Base-by-base conservation (phyloP, 2,113 vertebrate genomes). In the Notothenia coriiceps region DNA sequence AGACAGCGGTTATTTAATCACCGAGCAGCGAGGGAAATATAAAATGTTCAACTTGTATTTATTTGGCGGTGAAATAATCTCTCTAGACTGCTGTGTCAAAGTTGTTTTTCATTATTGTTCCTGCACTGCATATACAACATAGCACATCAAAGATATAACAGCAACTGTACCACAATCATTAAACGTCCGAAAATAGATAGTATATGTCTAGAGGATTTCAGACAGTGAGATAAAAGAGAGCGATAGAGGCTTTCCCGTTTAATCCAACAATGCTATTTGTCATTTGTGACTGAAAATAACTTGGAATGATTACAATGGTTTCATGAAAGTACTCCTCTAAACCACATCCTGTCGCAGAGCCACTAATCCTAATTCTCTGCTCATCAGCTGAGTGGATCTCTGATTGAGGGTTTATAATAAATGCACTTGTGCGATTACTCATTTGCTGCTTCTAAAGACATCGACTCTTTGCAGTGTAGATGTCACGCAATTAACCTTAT, bases 381-480 rank as follows among this genome's bases (percentile, higher is more conserved):
- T 77, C 75, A 75, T 78, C 80, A 73, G 20, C 56, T 59, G 52
- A 87, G 55, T 64, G 60, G 56, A 83, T 75, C 79, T 68, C n/a
- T 52, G 44, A 70, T 29, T 73, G 76, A 49, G 18, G n/a, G 20
- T 65, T 64, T 65, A 51, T 57, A 35, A 67, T 40, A 68, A 55
- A 74, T 1, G 12, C 15, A 51, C 15, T 12, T 43, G 51, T 51
- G 47, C 18, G 12, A 66, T 61, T 68, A 77, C 59, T 76, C 64
- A 74, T 60, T 50, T 70, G 1, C 55, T 67, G 57, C 4, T 18
- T 77, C 20, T 12, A 60, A 75, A 33, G 14, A 71, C 57, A 74
- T 74, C 20, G 33, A 10, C 68, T 64, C 17, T 40, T 63, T 17
- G 14, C 69, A 49, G 59, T 60, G 57, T 44, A 57, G 13, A 43